phyloP scores from a whole-genome alignment of 2,113 vertebrate genomes.

The Corythornis vintsioides region DNA sequence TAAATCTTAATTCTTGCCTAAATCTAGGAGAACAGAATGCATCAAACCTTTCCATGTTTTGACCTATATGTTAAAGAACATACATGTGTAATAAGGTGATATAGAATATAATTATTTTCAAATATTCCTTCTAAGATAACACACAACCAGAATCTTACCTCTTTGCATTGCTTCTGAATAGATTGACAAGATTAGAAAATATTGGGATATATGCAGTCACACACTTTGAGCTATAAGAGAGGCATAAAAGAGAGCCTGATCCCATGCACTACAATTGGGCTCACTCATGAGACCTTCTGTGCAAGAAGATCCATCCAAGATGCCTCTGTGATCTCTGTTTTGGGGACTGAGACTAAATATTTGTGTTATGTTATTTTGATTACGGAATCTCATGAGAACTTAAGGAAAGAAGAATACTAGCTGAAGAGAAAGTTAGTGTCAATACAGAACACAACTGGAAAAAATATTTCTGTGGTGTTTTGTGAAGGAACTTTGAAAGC shows the following conservation, averaged over 20 bases:
- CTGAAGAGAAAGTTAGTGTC: slow-evolving; percentile 40
- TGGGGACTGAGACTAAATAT: not conserved
- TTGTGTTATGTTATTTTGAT: not conserved
- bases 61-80: not conserved
- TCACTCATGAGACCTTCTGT: not conserved
- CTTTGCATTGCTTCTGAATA: not conserved
- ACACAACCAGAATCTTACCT: not conserved
- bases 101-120: not conserved
- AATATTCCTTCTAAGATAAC: not conserved
- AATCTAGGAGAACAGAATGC: not conserved
- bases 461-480: slow-evolving; percentile 57
- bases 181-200: not conserved
- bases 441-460: not conserved
- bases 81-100: not conserved
- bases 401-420: slow-evolving; percentile 8
- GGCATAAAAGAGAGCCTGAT: not conserved
- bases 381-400: slow-evolving; percentile 41
- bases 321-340: not conserved
- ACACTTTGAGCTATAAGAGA: not conserved
- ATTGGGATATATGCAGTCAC: not conserved
- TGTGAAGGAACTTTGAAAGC: slow-evolving; percentile 67
- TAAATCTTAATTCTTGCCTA: not conserved
- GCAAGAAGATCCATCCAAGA: not conserved
- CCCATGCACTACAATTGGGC: accelerated
- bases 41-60: not conserved